These are phyloP conservation scores for Drosophila mayaguana DNA, from an alignment of 2,888 invertebrate genomes.

Conservation along the genomic window DNA sequence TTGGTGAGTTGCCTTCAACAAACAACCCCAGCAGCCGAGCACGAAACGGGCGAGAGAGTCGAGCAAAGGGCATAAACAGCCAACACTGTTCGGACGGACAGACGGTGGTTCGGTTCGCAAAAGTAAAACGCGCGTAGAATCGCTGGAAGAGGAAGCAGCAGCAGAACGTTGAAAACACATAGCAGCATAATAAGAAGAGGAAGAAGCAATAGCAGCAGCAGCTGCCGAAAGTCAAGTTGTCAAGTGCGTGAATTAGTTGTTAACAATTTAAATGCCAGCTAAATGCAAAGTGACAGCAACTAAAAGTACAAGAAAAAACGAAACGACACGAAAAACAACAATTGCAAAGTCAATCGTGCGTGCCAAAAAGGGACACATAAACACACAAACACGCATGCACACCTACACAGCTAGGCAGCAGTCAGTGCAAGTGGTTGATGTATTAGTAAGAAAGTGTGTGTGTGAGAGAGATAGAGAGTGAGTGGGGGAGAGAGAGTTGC, in stretches of 20 bases:
- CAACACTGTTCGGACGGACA: constrained; percentile 40
- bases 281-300: constrained; percentile 48
- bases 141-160: constrained; percentile 50
- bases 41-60: constrained; percentile 34
- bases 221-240: constrained; percentile 36
- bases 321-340: constrained; percentile 21
- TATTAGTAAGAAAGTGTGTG: constrained; percentile 29
- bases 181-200: constrained; percentile 24
- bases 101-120: constrained; percentile 57
- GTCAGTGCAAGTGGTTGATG: constrained; percentile 73
- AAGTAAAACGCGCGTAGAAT: constrained; percentile 68
- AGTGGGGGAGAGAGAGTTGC: constrained; percentile 3
- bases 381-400: constrained; percentile 17
- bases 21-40: constrained; percentile 54
- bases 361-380: constrained; percentile 51
- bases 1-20: constrained; percentile 33
- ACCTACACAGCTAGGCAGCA: constrained; percentile 26
- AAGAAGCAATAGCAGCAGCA: constrained; percentile 40
- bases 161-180: constrained; percentile 41
- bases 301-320: background rate
- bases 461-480: constrained; percentile 7
- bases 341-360: constrained; percentile 57
- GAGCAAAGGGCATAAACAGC: constrained; percentile 41
- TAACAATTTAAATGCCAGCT: constrained; percentile 42
- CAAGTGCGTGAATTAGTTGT: constrained; percentile 61